Percentiles rank a stretch among this genome's conserved stretches.
Conservation (phyloP, 2,888 invertebrate species). For the Ametastegia equiseti region DNA sequence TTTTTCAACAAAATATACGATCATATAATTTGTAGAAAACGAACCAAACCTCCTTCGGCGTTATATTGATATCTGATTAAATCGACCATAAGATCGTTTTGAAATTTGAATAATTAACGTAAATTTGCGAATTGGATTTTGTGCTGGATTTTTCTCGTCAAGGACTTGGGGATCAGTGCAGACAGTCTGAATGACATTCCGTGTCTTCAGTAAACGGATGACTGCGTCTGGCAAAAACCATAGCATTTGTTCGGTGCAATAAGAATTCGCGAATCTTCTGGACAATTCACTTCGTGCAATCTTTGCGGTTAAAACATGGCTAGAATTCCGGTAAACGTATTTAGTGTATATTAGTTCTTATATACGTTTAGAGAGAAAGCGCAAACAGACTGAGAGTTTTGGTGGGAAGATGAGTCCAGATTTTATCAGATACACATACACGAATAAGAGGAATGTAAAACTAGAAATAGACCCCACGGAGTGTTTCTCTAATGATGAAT, state of each 20-base stretch:
- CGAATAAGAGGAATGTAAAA: no score
- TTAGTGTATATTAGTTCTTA: neutral
- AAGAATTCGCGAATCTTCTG: neutral
- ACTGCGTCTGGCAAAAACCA: slow-evolving; percentile 3
- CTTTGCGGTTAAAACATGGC: neutral
- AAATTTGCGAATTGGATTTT: neutral
- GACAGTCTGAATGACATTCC: neutral
- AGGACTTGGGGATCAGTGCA: neutral
- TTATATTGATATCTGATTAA: neutral
- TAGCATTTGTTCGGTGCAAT: neutral
- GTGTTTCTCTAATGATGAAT: no score
- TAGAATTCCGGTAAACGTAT: neutral
- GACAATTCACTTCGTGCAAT: neutral
- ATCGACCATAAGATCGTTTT: neutral
- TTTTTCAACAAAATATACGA: neutral
- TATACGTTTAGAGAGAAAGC: neutral
- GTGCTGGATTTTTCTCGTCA: neutral
- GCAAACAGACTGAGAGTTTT: neutral
- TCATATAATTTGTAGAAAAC: neutral
- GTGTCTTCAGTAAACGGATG: neutral
- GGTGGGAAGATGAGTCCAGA: neutral
- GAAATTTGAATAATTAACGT: neutral
- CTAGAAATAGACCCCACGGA: no score
- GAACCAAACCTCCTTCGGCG: neutral
- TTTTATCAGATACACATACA: no score